A percentile compares a stretch with the other conserved stretches of the same genome.
Evolutionary conservation across 2,888 invertebrate species (phyloP).

Genomic region (Xanthorhoe spadicearia): DNA sequence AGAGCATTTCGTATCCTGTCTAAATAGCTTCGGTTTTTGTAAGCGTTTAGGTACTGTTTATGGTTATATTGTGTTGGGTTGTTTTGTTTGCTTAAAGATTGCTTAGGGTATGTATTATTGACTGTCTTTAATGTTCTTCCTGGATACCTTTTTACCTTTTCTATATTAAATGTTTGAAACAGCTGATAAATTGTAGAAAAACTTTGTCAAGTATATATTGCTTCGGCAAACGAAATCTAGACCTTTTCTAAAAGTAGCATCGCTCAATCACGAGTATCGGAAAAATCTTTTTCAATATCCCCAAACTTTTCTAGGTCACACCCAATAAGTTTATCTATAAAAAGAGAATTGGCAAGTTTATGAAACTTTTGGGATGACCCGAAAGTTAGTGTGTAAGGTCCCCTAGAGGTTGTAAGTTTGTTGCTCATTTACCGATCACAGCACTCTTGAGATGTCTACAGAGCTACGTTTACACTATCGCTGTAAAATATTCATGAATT

Average conservation of each 20-base stretch:
- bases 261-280: constrained; percentile 10
- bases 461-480: constrained; percentile 8
- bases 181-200: neutral
- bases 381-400: constrained; percentile 46
- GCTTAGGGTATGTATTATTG: neutral
- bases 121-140: neutral
- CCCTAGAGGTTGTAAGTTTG: constrained; percentile 38
- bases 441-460: constrained; percentile 25
- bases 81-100: constrained; percentile 11
- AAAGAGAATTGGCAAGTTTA: constrained; percentile 48
- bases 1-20: constrained; percentile 37
- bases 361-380: constrained; percentile 47
- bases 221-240: neutral
- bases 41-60: constrained; percentile 31
- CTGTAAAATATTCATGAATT: neutral
- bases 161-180: neutral
- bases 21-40: constrained; percentile 40
- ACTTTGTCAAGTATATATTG: constrained; percentile 1
- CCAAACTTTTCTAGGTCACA: constrained; percentile 35
- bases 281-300: constrained; percentile 33
- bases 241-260: constrained; percentile 4
- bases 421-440: constrained; percentile 41
- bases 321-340: constrained; percentile 41
- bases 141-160: neutral
- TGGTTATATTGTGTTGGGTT: constrained; percentile 31